Evolutionary conservation across 1,140 invertebrate genomes (phyloP), one percentile per base, ranked within the genome.

Genomic region (Grapholita molesta): DNA sequence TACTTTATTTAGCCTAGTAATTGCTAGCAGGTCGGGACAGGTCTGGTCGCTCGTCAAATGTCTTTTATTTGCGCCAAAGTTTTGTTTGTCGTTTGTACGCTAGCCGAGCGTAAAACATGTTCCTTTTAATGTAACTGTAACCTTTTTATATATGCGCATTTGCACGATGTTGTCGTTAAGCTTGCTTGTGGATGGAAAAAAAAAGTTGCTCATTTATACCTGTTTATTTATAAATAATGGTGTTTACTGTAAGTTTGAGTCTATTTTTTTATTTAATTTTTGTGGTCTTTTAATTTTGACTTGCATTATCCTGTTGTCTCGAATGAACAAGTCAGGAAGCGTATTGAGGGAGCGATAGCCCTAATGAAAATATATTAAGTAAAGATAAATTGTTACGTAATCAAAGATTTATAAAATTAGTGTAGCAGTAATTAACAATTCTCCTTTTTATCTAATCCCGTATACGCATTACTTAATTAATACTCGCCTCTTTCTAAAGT

Each of bases 1-100:
- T 66, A 66, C 11, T 35, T 66, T 66, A 42, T 66, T 38, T 42
- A 15, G 33, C 32, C 64, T 42, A 66, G 64, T 66, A 66, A 66
- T 66, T 66, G 35, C 64, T 15, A 28, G 55, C 55, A 28, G 21
- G 55, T 61, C 55, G 28, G 7, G 24, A 61, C 55, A 21, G 55
- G 24, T 28, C 55, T 8, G 55, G 4, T 12, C 55, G 55, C 55
- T 30, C 21, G 25, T 61, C 55, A 61, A 61, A 30, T 61, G 25
- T 61, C 55, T n/a, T 61, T 61, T 61, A 61, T 61, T 61, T 61
- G 25, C 8, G 12, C 53, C 23, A 55, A 25, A 30, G 12, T 15
- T 42, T 42, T 42, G 42, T 48, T 48, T 21, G 42, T 48, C 8
- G 42, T 25, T 55, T 25, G 24, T 55, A 25, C 24, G 53, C 24